Conservation (phyloP, 2,888 invertebrate genomes). For the Ophraella communa region DNA sequence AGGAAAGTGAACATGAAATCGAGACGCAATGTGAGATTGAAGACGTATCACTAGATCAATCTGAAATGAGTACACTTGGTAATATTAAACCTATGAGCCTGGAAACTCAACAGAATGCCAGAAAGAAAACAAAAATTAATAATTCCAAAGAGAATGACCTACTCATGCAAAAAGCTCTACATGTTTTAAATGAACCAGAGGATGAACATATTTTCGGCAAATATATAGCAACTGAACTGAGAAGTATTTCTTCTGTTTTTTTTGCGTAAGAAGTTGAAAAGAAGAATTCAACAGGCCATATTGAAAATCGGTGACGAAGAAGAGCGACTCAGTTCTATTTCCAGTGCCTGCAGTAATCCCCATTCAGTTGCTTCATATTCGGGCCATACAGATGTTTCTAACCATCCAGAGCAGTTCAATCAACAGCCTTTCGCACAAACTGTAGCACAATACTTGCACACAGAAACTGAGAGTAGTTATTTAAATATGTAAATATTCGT, state of each 20-base stretch:
- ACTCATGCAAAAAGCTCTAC: not conserved
- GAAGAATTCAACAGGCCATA: slow-evolving; percentile 24
- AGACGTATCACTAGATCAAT: too few relatives aligned
- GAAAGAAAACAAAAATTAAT: not conserved
- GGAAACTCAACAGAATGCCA: too few relatives aligned
- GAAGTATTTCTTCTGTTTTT: slow-evolving; percentile 23
- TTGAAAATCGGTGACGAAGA: slow-evolving; percentile 26
- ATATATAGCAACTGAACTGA: slow-evolving; percentile 30
- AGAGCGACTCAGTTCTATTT: too few relatives aligned
- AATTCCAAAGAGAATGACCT: not conserved
- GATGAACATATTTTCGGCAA: slow-evolving; percentile 31
- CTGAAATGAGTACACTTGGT: too few relatives aligned
- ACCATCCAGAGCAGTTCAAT: too few relatives aligned
- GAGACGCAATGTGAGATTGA: too few relatives aligned
- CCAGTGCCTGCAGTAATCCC: too few relatives aligned
- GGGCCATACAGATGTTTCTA: not conserved
- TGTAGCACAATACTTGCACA: not conserved
- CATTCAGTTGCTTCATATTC: not conserved
- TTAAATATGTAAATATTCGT: too few relatives aligned
- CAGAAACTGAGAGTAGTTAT: not conserved
- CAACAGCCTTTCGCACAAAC: not conserved
- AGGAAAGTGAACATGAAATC: not conserved
- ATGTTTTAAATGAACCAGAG: slow-evolving; percentile 22
- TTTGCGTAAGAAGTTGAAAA: slow-evolving; percentile 22
- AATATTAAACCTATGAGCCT: too few relatives aligned